Conservation (phyloP, 2,797 vertebrate genomes). For the Syngnathus acus region DNA sequence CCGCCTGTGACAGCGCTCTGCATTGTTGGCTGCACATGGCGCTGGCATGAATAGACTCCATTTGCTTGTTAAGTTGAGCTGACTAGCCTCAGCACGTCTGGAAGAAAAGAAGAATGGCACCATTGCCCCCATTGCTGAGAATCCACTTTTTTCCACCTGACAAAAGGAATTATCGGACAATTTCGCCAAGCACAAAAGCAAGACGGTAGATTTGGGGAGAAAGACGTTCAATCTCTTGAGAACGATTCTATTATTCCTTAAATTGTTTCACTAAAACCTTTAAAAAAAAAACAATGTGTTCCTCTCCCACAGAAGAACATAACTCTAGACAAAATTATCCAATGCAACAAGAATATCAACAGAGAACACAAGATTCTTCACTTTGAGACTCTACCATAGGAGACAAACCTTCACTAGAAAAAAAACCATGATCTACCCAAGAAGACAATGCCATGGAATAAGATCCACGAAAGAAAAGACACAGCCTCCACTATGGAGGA, state of each 20-base stretch:
- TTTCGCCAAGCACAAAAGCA: background rate
- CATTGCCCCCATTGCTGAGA: conserved; percentile 2
- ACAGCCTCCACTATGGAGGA: background rate
- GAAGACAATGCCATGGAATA: background rate
- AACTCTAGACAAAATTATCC: too few species aligned
- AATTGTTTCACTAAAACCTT: background rate
- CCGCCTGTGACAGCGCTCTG: conserved; percentile 38
- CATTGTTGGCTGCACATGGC: conserved; percentile 40
- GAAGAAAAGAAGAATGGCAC: conserved; percentile 27
- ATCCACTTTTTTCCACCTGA: background rate
- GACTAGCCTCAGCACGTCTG: conserved; percentile 35
- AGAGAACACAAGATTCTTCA: background rate
- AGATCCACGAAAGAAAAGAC: background rate
- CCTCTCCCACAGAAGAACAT: too few species aligned
- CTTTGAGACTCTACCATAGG: background rate
- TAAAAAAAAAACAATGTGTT: background rate
- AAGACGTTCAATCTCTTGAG: background rate
- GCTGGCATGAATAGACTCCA: conserved; percentile 49
- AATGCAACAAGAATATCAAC: background rate
- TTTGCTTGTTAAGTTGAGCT: conserved; percentile 51
- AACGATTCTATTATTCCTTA: background rate
- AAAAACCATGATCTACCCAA: background rate
- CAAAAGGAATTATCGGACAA: background rate
- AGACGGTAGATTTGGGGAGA: background rate
- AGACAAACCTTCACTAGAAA: background rate